A percentile compares a stretch with the other conserved stretches of the same genome.
Evolutionary conservation across 2,113 vertebrate species (phyloP).

Genomic region (Sinocyclocheilus anophthalmus): DNA sequence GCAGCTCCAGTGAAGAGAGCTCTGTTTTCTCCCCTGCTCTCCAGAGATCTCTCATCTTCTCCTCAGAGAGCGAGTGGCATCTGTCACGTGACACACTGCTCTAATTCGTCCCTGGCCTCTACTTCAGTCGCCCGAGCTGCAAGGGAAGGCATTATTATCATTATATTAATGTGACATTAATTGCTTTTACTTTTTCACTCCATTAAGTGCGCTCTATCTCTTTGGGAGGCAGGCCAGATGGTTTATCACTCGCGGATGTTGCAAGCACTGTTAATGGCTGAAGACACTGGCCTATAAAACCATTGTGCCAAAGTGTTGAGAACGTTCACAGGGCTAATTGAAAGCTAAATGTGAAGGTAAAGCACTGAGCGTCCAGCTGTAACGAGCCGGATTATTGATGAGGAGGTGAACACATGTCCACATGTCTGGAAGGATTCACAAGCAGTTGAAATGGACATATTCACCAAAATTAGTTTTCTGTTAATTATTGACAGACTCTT

Average conservation of each 20-base stretch:
- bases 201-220: conserved; percentile 84
- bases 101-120: not conserved
- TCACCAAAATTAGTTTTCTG: not conserved
- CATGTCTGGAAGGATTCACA: conserved; percentile 69
- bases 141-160: conserved; percentile 81
- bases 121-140: conserved; percentile 63
- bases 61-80: no score
- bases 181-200: conserved; percentile 87
- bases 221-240: conserved; percentile 81
- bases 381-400: conserved; percentile 71
- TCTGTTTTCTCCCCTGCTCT: not conserved
- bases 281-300: conserved; percentile 85
- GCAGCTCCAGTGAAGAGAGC: not conserved
- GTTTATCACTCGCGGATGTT: conserved; percentile 82
- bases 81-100: not conserved
- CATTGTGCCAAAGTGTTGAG: conserved; percentile 79
- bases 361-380: conserved; percentile 74
- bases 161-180: conserved; percentile 88
- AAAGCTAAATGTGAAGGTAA: conserved; percentile 85
- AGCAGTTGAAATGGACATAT: not conserved
- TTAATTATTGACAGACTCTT: not conserved
- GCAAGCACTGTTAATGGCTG: conserved; percentile 80
- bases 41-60: no score
- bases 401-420: conserved; percentile 54
- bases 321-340: conserved; percentile 83